These are phyloP conservation scores for Sisyra nigra DNA, from an alignment of 2,888 invertebrate genomes.

Conservation along the genomic window DNA sequence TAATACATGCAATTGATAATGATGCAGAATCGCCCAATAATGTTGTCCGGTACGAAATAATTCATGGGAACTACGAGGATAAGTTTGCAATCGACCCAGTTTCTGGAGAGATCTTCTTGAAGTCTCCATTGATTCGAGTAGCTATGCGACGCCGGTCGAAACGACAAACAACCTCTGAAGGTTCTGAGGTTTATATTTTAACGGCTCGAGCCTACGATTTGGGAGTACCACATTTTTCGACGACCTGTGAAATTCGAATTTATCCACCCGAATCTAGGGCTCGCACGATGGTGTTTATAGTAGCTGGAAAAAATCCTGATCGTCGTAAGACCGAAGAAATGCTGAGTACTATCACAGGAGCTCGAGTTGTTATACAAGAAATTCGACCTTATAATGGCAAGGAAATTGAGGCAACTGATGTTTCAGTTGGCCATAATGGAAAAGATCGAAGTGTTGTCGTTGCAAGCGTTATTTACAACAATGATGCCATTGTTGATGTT, in stretches of 20 bases:
- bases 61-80: slow-evolving; percentile 57
- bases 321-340: slow-evolving; percentile 56
- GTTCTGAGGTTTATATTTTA: slow-evolving; percentile 36
- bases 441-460: slow-evolving; percentile 47
- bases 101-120: slow-evolving; percentile 56
- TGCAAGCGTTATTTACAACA: slow-evolving; percentile 50
- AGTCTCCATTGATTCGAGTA: slow-evolving; percentile 28
- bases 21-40: slow-evolving; percentile 78
- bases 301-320: slow-evolving; percentile 62
- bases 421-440: slow-evolving; percentile 25
- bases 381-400: slow-evolving; percentile 49
- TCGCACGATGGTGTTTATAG: slow-evolving; percentile 64
- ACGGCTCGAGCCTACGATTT: slow-evolving; percentile 70
- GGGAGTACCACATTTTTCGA: slow-evolving; percentile 61
- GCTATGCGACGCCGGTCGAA: slow-evolving; percentile 3
- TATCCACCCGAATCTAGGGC: slow-evolving; percentile 63
- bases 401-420: slow-evolving; percentile 37
- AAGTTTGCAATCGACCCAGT: slow-evolving; percentile 59
- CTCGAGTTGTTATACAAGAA: slow-evolving; percentile 57
- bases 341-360: slow-evolving; percentile 62
- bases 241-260: slow-evolving; percentile 56
- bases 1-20: slow-evolving; percentile 67
- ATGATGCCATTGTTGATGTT: slow-evolving; percentile 50
- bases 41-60: slow-evolving; percentile 66
- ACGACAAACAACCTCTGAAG: slow-evolving; percentile 9